Evolutionary conservation across 1,140 invertebrate species (phyloP).

Genomic region (Pinna nobilis): DNA sequence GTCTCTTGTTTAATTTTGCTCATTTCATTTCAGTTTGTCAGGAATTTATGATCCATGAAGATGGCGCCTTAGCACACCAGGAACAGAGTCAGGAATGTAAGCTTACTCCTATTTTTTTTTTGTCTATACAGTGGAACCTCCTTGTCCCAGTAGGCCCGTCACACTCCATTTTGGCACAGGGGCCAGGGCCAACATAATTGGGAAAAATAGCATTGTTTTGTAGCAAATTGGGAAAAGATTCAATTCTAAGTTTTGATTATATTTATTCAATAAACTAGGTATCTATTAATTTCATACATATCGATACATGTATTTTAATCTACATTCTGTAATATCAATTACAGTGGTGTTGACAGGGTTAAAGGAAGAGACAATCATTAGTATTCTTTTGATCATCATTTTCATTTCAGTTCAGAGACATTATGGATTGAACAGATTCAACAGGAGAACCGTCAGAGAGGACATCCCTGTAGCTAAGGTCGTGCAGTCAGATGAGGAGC

Average conservation of each 20-base stretch:
- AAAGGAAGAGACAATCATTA: not conserved
- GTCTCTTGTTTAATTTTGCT: not conserved
- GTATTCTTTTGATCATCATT: not conserved
- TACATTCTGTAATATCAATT: not conserved
- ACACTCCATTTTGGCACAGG: no score
- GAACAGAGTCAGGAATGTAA: conserved; percentile 94
- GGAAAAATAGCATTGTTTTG: no score
- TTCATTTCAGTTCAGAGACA: conserved; percentile 82
- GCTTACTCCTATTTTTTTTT: no score
- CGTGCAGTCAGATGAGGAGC: conserved; percentile 86
- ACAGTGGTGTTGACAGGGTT: not conserved
- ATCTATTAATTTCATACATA: no score
- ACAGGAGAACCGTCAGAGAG: conserved; percentile 91
- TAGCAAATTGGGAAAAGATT: no score
- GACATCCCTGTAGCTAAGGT: conserved; percentile 89
- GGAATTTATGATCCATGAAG: conserved; percentile 94
- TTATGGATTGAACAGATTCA: conserved; percentile 88
- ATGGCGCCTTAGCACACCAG: conserved; percentile 90
- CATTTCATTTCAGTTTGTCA: conserved; percentile 82
- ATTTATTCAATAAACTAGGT: no score
- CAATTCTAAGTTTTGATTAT: no score
- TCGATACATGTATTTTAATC: not conserved
- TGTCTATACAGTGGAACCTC: no score
- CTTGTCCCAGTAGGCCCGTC: no score
- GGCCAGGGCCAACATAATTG: no score